Evolutionary conservation across 2,888 invertebrate genomes (phyloP), one percentile per base, ranked within the genome.

Genomic region (Philereme transversata): DNA sequence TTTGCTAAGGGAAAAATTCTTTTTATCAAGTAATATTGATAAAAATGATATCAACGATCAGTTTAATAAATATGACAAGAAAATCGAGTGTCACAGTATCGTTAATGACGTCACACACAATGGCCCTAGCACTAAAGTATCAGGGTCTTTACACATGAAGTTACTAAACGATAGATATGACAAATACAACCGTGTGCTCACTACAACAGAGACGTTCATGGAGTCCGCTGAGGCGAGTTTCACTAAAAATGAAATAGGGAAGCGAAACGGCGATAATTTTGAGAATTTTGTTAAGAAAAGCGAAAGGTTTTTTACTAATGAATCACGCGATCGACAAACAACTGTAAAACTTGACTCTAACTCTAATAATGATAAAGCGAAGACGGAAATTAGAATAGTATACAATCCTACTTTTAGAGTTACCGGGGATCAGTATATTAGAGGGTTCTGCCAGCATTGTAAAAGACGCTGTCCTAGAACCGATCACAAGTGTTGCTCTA

Each of bases 231-330:
- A 88, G 51, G 87, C 89, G 0, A 88, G 90, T 64, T 90, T 90
- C 69, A 89, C 87, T 3, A 91, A 88, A 69, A 82, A 78, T 58
- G 81, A 87, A 57, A 68, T 90, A 0, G 79, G 83, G 2, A 86
- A 83, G 70, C 62, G 81, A 0, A 81, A 78, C 43, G 71, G 69
- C 0, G 90, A 91, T 41, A 84, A 88, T 44, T 85, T 92, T 4
- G 92, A 92, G 57, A 86, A 78, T 2, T 92, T 92, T 62, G 75
- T 92, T 2, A 92, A 92, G 71, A 82, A 86, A n/a, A 92, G 92
- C 74, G 93, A 93, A 57, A 85, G 83, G 36, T 93, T 89, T 60
- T 93, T 88, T 60, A 88, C 88, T 0, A 86, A 77, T 5, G 90
- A 88, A 59, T 72, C 74, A 0, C 75, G 81, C 1, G 90, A 90